Evolutionary conservation across 1,140 invertebrate genomes (phyloP).

Genomic region (Ladona fulva): DNA sequence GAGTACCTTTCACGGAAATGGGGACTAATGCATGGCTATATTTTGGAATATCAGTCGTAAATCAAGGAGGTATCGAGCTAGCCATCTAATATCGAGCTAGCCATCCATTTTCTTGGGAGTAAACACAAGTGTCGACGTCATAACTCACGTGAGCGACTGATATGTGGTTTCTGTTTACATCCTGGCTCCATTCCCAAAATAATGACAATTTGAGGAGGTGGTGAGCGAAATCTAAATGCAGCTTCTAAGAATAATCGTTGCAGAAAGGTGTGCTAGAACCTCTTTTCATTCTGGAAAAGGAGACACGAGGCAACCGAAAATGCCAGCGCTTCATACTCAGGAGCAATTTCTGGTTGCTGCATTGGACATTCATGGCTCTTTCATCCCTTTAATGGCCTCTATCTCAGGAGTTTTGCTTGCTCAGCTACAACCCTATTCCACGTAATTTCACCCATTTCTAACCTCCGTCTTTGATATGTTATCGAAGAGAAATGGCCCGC

Average conservation of each 20-base stretch:
- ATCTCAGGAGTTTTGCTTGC: background rate
- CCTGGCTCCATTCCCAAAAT: background rate
- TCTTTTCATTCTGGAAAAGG: background rate
- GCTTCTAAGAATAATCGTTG: background rate
- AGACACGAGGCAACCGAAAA: background rate
- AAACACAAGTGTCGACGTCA: too few relatives aligned
- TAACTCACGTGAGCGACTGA: background rate
- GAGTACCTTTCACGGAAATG: too few relatives aligned
- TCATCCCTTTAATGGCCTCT: background rate
- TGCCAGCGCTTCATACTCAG: background rate
- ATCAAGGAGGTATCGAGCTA: too few relatives aligned
- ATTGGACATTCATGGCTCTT: background rate
- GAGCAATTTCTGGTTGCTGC: background rate
- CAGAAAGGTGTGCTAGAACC: background rate
- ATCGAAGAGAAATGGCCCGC: too few relatives aligned
- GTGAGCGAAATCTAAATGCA: background rate
- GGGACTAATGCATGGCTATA: too few relatives aligned
- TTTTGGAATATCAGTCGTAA: too few relatives aligned
- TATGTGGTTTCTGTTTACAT: background rate
- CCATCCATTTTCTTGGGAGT: too few relatives aligned
- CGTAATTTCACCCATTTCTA: too few relatives aligned
- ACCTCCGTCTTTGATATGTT: too few relatives aligned
- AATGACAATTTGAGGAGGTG: background rate
- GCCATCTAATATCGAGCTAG: too few relatives aligned
- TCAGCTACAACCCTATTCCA: too few relatives aligned